Base-by-base conservation (phyloP, 1,140 invertebrate genomes). In the Panagrolaimus sp. region DNA sequence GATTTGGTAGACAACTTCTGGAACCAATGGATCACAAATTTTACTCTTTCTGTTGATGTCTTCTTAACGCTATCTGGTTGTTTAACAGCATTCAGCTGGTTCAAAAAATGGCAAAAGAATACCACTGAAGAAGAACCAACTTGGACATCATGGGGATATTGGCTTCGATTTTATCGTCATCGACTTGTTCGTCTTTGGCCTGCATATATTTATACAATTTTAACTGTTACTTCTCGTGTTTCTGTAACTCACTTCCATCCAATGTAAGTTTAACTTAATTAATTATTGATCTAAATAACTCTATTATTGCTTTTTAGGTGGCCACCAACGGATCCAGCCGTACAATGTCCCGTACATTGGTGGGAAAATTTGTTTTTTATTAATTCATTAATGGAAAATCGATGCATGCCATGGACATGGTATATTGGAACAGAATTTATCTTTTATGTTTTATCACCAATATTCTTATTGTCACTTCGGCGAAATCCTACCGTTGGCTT, bases 21-120 rank as follows among this genome's bases (percentile, higher is more conserved):
- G 72, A 82, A 81, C 69, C 79, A 81, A 67, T 81, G 74, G 74
- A 82, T 82, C 71, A 82, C 80, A 13, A 82, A 82, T 62, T 82
- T 82, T 67, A 82, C 80, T 8, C 68, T 82, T 5, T 73, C 69
- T 27, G 75, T 80, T 43, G 80, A 82, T 70, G 77, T 77, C 5
- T 82, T 82, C 66, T 47, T 82, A 9, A 71, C 71, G n/a, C 72
- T 82, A 38, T 71, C 69, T 64, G 80, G 78, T 43, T 71, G 69
- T 57, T 65, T 82, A 5, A 81, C 82, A 14, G 80, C 80, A 0
- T 82, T 78, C 62, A 71, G 62, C 31, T 82, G 80, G 80, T 82
- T 82, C 73, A 64, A 71, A 14, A 81, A 81, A 66, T 80, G 78
- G 78, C 79, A 81, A n/a, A 80, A 78, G 65, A 81, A 81, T 62